phyloP scores from a whole-genome alignment of 2,888 invertebrate species.

The Lymantria dispar region DNA sequence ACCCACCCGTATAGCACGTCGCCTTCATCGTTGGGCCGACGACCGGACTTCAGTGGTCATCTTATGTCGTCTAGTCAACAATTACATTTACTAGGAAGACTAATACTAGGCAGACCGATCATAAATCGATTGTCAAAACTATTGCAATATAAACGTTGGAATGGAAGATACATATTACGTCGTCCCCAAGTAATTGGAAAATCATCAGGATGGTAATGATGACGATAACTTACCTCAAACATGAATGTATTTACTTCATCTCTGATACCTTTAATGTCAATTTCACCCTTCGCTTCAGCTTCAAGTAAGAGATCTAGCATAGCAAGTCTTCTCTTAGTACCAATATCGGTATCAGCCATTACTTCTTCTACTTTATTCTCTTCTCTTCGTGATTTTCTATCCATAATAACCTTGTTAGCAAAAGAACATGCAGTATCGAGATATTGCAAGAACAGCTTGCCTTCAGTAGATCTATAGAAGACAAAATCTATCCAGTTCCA shows the following conservation, averaged over 20 bases:
- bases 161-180: too few relatives aligned
- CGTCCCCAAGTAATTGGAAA: too few relatives aligned
- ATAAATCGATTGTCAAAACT: too few relatives aligned
- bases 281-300: constrained; percentile 75
- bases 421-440: constrained; percentile 2
- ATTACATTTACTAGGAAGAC: too few relatives aligned
- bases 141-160: too few relatives aligned
- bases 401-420: constrained; percentile 5
- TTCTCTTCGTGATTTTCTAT: neutral
- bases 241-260: constrained; percentile 88
- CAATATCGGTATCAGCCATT: constrained; percentile 1
- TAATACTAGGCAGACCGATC: too few relatives aligned
- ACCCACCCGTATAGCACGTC: too few relatives aligned
- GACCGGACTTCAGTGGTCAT: too few relatives aligned
- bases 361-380: neutral
- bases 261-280: constrained; percentile 83
- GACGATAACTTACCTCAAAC: constrained; percentile 83
- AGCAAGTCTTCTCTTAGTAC: constrained; percentile 71
- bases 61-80: too few relatives aligned
- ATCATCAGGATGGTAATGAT: too few relatives aligned
- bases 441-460: neutral
- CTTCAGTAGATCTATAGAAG: constrained; percentile 60
- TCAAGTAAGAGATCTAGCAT: constrained; percentile 84
- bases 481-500: constrained; percentile 82
- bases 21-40: too few relatives aligned